phyloP scores from a whole-genome alignment of 1,140 invertebrate genomes.

The Drosophila yakuba region DNA sequence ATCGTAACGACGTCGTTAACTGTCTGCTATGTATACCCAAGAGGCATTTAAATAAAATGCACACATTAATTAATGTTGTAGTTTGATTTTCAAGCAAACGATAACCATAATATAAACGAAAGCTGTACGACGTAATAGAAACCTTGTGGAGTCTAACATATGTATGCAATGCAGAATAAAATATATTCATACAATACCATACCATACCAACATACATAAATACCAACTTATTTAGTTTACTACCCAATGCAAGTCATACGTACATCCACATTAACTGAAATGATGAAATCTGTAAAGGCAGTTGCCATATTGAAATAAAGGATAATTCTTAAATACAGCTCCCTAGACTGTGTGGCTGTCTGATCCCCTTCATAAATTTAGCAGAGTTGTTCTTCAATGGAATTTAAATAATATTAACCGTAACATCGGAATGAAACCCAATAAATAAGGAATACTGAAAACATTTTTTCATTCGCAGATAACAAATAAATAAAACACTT shows the following conservation, averaged over 20 bases:
- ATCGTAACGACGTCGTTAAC: slow-evolving; percentile 36
- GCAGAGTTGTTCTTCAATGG: slow-evolving; percentile 64
- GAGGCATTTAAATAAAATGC: slow-evolving; percentile 64
- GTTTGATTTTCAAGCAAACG: slow-evolving; percentile 69
- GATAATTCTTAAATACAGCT: slow-evolving; percentile 17
- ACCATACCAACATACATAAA: slow-evolving; percentile 53
- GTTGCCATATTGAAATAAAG: slow-evolving; percentile 21
- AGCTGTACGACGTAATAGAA: slow-evolving; percentile 41
- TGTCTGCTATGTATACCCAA: slow-evolving; percentile 65
- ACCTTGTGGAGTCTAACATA: slow-evolving; percentile 48
- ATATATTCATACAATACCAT: slow-evolving; percentile 53
- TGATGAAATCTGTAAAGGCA: slow-evolving; percentile 28
- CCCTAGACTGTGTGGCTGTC: slow-evolving; percentile 44
- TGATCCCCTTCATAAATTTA: slow-evolving; percentile 57
- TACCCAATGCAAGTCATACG: slow-evolving; percentile 15
- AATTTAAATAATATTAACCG: slow-evolving; percentile 56
- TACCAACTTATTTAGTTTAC: slow-evolving; percentile 47
- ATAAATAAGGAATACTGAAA: slow-evolving; percentile 43
- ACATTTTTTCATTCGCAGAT: slow-evolving; percentile 38
- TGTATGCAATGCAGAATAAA: slow-evolving; percentile 51
- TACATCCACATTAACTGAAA: slow-evolving; percentile 24
- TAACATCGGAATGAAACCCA: slow-evolving; percentile 43
- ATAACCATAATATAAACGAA: slow-evolving; percentile 50
- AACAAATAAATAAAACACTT: slow-evolving; percentile 60
- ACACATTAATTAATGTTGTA: slow-evolving; percentile 70